Conservation (phyloP, 2,888 invertebrate genomes). For the Lissonota sp. region DNA sequence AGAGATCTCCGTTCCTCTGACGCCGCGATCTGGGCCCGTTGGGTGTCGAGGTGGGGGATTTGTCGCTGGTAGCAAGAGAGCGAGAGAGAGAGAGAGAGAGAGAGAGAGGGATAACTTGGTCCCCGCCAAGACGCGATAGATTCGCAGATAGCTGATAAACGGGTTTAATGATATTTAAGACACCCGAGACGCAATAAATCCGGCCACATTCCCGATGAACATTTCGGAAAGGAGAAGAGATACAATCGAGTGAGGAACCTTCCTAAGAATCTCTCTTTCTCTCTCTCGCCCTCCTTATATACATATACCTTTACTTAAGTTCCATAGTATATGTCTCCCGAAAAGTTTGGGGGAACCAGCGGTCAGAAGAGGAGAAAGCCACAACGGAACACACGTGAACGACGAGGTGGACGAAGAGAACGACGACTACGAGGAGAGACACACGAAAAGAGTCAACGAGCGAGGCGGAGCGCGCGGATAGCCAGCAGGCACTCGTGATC, state of each 20-base stretch:
- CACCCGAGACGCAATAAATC: conserved; percentile 71
- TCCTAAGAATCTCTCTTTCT: conserved; percentile 68
- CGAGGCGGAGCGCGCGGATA: conserved; percentile 54
- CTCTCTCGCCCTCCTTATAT: conserved; percentile 25
- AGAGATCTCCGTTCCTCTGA: conserved; percentile 48
- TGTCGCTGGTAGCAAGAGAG: conserved; percentile 52
- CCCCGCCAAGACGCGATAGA: conserved; percentile 61
- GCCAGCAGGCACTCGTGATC: conserved; percentile 68
- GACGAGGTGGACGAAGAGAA: not conserved
- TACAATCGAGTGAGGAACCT: conserved; percentile 70
- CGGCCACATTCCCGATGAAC: conserved; percentile 71
- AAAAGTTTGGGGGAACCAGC: conserved; percentile 59
- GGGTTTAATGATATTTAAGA: conserved; percentile 73
- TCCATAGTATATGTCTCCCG: conserved; percentile 57
- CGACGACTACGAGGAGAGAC: not conserved
- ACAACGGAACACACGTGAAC: conserved; percentile 14
- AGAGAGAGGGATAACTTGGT: conserved; percentile 33
- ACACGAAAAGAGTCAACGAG: conserved; percentile 48
- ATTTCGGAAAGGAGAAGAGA: conserved; percentile 69
- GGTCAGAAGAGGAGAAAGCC: conserved; percentile 36
- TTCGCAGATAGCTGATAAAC: conserved; percentile 70
- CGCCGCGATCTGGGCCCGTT: conserved; percentile 7
- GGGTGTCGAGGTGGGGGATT: conserved; percentile 21
- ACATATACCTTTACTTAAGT: conserved; percentile 57
- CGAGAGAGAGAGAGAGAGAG: conserved; percentile 9